Evolutionary conservation across 2,888 invertebrate genomes (phyloP), one percentile per base, ranked within the genome.

Genomic region (Arctia plantaginis): DNA sequence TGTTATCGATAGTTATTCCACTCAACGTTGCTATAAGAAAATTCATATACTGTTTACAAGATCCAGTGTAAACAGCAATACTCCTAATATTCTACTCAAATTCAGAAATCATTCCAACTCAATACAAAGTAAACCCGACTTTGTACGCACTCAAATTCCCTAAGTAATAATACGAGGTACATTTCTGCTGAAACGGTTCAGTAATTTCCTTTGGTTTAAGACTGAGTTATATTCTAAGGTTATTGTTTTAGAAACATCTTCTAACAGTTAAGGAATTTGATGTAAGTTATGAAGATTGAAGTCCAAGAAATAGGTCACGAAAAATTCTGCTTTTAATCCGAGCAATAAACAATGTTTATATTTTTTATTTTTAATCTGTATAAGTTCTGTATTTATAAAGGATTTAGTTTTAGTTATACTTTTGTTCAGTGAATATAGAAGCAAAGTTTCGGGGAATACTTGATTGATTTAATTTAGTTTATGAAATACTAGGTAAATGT

Each of bases 321-420:
- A 68, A 13, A n/a, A 20, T 51, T 35, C 1, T 35, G 33, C 20
- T 35, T 55, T 51, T 15, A 44, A 51, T 68, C 33, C 15, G 44
- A 33, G 51, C 8, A 13, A 69, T 51, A n/a, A 51, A 55, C n/a
- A 8, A 35, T 13, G 33, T 47, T 47, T 30, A 12, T 47, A 66
- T 66, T 47, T 12, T 4, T 47, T 68, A 30, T 47, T 33, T 51
- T 15, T 20, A 68, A 33, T 18, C n/a, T 13, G 23, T 23, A 12
- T 30, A 44, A n/a, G n/a, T n/a, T n/a, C 27, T 20, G 67, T 55
- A 23, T 69, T 69, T 69, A 35, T 51, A 51, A 35, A 18, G n/a
- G 35, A 69, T 15, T 51, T 51, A 55, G n/a, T 69, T 51, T 69
- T 7, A 51, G 23, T 55, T 69, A 55, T 55, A 69, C n/a, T 69